Conservation (phyloP, 92 coral and sea anemone genomes). For the Plumapathes pennacea region DNA sequence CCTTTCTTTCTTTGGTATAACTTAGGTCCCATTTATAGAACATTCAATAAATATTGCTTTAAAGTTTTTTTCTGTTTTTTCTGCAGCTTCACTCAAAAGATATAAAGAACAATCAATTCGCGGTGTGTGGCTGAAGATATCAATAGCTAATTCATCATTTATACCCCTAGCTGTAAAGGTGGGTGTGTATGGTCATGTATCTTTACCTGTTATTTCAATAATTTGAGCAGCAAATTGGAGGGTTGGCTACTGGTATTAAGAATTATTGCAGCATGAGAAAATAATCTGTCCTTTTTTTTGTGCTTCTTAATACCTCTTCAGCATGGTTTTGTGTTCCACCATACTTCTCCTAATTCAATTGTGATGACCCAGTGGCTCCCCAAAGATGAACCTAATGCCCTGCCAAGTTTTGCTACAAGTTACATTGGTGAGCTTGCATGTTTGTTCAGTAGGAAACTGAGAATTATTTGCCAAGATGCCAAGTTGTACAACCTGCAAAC, state of each 20-base stretch:
- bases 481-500: too few relatives aligned
- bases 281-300: too few relatives aligned
- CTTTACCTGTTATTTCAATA: too few relatives aligned
- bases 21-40: background rate
- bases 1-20: background rate
- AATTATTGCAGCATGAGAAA: too few relatives aligned
- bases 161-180: constrained; percentile 84
- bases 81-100: constrained; percentile 57
- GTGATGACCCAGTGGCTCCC: constrained; percentile 82
- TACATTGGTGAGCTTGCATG: constrained; percentile 73
- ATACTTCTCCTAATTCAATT: constrained; percentile 60
- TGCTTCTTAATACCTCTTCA: constrained; percentile 1
- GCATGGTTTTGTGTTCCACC: constrained; percentile 82
- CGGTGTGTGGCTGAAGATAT: constrained; percentile 81
- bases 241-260: too few relatives aligned
- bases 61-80: background rate
- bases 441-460: too few relatives aligned
- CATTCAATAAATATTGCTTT: background rate
- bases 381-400: constrained; percentile 61
- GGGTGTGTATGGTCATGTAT: background rate
- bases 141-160: constrained; percentile 62
- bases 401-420: constrained; percentile 79
- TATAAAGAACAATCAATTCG: constrained; percentile 52
- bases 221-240: too few relatives aligned
- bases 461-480: too few relatives aligned